These are phyloP conservation scores for Magallana ariakensis DNA, from an alignment of 1,140 invertebrate species.

Conservation along the genomic window DNA sequence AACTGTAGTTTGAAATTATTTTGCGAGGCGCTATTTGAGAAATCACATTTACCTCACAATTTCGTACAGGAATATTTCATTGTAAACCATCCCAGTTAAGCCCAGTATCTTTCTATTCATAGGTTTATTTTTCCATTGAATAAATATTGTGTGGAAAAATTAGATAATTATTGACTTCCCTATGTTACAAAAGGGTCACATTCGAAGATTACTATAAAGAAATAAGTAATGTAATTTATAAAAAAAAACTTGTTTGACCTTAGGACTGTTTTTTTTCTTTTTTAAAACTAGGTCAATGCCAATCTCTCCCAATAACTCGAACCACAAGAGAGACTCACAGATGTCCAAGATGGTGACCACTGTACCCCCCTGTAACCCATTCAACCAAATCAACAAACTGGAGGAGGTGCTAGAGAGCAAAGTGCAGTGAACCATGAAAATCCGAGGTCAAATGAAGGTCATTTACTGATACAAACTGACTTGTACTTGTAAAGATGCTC, in stretches of 20 bases:
- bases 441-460: neutral
- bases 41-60: too few relatives aligned
- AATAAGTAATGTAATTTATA: neutral
- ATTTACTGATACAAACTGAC: neutral
- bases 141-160: too few relatives aligned
- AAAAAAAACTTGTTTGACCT: neutral
- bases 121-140: too few relatives aligned
- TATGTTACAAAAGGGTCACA: neutral
- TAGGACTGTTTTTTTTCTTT: neutral
- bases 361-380: constrained; percentile 77
- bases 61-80: too few relatives aligned
- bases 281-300: constrained; percentile 62
- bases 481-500: neutral
- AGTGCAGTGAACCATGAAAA: constrained; percentile 14
- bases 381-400: constrained; percentile 73
- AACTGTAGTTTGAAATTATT: too few relatives aligned
- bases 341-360: constrained; percentile 79
- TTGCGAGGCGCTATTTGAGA: too few relatives aligned
- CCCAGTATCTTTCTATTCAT: too few relatives aligned
- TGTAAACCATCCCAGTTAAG: too few relatives aligned
- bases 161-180: too few relatives aligned
- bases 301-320: constrained; percentile 58
- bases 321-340: constrained; percentile 70
- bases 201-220: neutral
- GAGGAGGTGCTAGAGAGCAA: constrained; percentile 64